Percentiles rank a stretch among this genome's conserved stretches.
phyloP scores from a whole-genome alignment of 2,797 vertebrate species.

The Chrosomus eos region DNA sequence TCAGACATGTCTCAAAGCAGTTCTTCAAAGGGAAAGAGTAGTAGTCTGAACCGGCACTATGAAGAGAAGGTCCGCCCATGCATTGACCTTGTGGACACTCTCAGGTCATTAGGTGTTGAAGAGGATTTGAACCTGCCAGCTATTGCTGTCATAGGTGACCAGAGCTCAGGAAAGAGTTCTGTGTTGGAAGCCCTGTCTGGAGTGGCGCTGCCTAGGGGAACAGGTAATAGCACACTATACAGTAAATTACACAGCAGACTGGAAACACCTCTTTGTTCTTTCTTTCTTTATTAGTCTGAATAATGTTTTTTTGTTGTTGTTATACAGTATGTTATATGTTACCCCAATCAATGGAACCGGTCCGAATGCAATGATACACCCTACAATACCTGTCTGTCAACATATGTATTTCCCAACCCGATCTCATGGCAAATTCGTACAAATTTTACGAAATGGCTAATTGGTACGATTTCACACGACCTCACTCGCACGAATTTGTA shows the following conservation, averaged over 20 bases:
- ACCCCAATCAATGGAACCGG: no score
- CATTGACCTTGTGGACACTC: conserved; percentile 79
- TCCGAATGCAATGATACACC: no score
- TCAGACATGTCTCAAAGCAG: neutral
- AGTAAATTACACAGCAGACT: neutral
- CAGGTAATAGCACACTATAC: conserved; percentile 55
- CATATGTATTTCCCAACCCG: no score
- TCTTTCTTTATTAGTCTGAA: neutral
- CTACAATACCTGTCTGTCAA: no score
- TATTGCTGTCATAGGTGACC: conserved; percentile 82
- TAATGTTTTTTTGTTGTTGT: neutral
- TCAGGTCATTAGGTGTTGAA: conserved; percentile 78
- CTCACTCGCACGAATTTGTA: no score
- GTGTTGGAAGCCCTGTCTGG: conserved; percentile 84
- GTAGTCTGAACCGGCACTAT: conserved; percentile 63
- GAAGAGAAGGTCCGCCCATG: conserved; percentile 79
- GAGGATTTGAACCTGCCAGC: conserved; percentile 76
- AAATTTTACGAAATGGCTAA: no score
- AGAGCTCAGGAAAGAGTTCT: conserved; percentile 85
- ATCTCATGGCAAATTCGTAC: no score
- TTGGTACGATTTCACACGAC: no score
- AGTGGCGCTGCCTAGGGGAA: conserved; percentile 80
- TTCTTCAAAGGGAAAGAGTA: neutral
- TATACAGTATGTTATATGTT: no score
- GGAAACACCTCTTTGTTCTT: neutral